Evolutionary conservation across 2,888 invertebrate species (phyloP), one percentile per base, ranked within the genome.

Genomic region (Sympetrum striolatum): DNA sequence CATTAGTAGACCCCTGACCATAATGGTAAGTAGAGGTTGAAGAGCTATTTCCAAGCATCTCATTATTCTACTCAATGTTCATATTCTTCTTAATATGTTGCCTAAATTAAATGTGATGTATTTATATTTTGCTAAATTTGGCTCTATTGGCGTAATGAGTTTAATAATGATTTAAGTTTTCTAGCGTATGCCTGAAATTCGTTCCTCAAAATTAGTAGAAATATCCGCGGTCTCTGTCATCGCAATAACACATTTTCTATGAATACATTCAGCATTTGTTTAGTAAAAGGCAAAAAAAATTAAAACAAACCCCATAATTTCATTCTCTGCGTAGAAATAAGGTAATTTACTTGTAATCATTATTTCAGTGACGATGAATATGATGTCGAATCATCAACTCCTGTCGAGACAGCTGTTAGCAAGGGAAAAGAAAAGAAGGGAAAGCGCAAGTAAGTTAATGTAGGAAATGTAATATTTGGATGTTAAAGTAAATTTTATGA

Each of bases 291-390:
- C 25, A 0, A 2, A 10, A 18, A 14, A 31, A 12, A 12, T 73
- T 31, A 5, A 6, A 6, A 3, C 31, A 25, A 31, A 31, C 10
- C 25, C 15, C 31, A 31, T 8, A 14, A 31, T 8, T 73, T 25
- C 31, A 12, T 73, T 31, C 15, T 73, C 10, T 0, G 12, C 22
- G 25, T 73, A 25, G 22, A 14, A 25, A 25, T 79, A 10, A 25
- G 73, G 12, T 44, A 25, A 73, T 48, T 35, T 39, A 39, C 18
- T 81, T 22, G 35, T 12, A n/a, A 44, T 35, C n/a, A 90, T 60
- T 44, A 6, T 91, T 91, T 80, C 91, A 91, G 91, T 86, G 92
- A 91, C 64, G 92, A 92, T 80, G 92, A 92, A 37, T 80, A 91
- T 80, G 91, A 91, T 64, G 81, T 91, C 18, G 91, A 91, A 80